A percentile compares a stretch with the other conserved stretches of the same genome.
phyloP scores from a whole-genome alignment of 2,797 vertebrate genomes.

The Pterois miles region DNA sequence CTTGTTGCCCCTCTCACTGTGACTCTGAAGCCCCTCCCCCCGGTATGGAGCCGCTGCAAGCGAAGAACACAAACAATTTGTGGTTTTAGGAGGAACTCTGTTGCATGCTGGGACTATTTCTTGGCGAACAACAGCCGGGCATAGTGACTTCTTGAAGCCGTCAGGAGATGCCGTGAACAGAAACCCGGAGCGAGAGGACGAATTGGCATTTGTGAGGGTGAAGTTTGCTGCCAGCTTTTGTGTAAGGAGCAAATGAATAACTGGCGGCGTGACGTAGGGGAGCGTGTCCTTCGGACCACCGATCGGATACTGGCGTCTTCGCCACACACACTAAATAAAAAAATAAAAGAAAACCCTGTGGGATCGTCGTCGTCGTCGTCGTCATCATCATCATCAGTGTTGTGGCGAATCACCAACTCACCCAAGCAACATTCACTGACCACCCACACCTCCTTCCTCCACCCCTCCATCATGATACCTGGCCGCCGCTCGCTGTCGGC shows the following conservation, averaged over 20 bases:
- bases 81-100: not conserved
- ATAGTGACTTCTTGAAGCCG: not conserved
- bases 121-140: not conserved
- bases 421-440: slow-evolving; percentile 34
- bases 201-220: slow-evolving; percentile 29
- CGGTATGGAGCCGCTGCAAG: not conserved
- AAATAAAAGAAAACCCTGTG: slow-evolving; percentile 27
- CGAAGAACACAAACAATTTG: not conserved
- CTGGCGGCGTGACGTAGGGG: not conserved
- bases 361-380: not conserved
- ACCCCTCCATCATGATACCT: not conserved
- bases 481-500: slow-evolving; percentile 4
- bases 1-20: not conserved
- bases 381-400: slow-evolving; percentile 33
- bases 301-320: not conserved
- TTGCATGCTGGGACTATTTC: not conserved
- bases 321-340: slow-evolving; percentile 23
- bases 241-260: not conserved
- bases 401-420: slow-evolving; percentile 38
- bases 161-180: too few species aligned
- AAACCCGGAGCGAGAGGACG: too few species aligned
- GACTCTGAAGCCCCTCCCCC: not conserved
- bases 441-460: not conserved
- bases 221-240: slow-evolving; percentile 48
- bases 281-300: slow-evolving; percentile 48